Percentiles rank a stretch among this genome's conserved stretches.
phyloP scores from a whole-genome alignment of 1,140 invertebrate species.

The Pogonus chalceus region DNA sequence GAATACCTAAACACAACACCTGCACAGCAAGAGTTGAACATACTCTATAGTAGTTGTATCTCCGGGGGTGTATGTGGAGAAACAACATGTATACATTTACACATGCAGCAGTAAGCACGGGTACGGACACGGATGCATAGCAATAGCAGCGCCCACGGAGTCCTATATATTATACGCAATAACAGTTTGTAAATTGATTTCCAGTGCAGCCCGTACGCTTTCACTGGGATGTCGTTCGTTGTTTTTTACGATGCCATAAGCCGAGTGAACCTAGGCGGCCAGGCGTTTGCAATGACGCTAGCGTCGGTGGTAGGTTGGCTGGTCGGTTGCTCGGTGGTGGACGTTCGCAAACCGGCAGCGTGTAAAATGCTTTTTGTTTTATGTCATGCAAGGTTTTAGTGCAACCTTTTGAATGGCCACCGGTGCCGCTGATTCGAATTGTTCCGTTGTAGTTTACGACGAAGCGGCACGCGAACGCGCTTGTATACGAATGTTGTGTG shows the following conservation, averaged over 20 bases:
- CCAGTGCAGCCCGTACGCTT: not conserved
- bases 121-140: too few species aligned
- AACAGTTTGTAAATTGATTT: constrained; percentile 7
- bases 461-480: not conserved
- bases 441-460: not conserved
- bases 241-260: constrained; percentile 3
- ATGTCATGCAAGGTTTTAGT: constrained; percentile 6
- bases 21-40: too few species aligned
- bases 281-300: too few species aligned
- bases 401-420: not conserved
- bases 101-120: too few species aligned
- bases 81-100: too few species aligned
- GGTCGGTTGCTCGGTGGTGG: not conserved
- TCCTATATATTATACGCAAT: constrained; percentile 6
- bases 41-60: too few species aligned
- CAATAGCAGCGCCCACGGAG: too few species aligned
- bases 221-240: not conserved
- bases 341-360: not conserved
- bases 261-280: too few species aligned
- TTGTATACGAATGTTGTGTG: too few species aligned
- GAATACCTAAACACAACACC: too few species aligned
- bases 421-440: not conserved
- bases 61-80: too few species aligned
- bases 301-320: not conserved
- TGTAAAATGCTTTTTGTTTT: constrained; percentile 7